Conservation (phyloP, 2,888 invertebrate species). For the Hartigia nigra region DNA sequence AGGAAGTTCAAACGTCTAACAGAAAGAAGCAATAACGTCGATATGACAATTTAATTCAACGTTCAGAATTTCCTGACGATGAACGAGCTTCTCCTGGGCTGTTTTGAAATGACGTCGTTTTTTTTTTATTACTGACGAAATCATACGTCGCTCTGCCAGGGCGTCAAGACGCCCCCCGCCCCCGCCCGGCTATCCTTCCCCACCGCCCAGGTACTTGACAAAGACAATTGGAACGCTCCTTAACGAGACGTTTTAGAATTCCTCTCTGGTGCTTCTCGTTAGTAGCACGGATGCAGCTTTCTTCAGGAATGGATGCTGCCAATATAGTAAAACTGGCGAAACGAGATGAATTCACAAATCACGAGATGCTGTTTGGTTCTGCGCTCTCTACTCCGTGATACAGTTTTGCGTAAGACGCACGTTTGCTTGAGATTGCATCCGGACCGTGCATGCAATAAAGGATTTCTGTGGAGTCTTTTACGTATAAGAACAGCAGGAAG, state of each 20-base stretch:
- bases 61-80: neutral
- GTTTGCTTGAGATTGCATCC: neutral
- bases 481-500: neutral
- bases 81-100: neutral
- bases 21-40: neutral
- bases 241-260: neutral
- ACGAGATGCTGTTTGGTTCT: neutral
- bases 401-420: neutral
- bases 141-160: neutral
- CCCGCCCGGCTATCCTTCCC: too few relatives aligned
- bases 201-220: neutral
- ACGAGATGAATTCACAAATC: neutral
- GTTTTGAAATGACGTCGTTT: neutral
- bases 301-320: neutral
- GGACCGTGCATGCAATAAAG: neutral
- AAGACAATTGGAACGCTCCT: neutral
- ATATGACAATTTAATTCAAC: neutral
- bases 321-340: neutral
- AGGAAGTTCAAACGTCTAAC: neutral
- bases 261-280: neutral
- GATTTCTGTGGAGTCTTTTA: neutral
- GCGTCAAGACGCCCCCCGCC: neutral
- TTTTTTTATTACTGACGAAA: neutral
- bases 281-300: neutral
- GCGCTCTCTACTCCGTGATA: neutral